Conservation (phyloP, 2,797 vertebrate genomes). For the Somateria mollissima region DNA sequence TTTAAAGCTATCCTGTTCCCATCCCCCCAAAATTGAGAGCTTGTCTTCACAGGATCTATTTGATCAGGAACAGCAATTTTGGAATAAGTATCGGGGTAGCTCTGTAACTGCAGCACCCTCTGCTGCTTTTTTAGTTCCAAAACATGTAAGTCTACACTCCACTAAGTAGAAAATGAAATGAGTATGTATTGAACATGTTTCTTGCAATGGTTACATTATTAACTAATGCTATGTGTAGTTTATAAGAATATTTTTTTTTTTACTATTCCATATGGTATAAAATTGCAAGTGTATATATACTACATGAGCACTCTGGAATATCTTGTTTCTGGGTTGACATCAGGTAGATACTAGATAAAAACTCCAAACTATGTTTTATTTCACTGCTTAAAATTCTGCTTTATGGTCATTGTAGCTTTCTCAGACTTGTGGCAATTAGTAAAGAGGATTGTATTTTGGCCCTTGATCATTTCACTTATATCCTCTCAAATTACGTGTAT, state of each 20-base stretch:
- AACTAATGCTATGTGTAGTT: not conserved
- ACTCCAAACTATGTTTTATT: not conserved
- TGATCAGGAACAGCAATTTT: not conserved
- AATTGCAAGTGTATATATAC: not conserved
- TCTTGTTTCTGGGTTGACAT: not conserved
- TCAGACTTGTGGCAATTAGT: not conserved
- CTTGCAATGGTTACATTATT: not conserved
- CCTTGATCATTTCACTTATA: not conserved
- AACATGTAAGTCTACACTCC: not conserved
- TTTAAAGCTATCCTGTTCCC: not conserved
- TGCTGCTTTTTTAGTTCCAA: conserved; percentile 73
- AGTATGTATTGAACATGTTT: not conserved
- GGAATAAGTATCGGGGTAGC: not conserved
- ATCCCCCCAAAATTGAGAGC: not conserved
- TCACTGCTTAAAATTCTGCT: not conserved
- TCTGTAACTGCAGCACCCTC: conserved; percentile 79
- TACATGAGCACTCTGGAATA: not conserved
- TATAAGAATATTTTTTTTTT: not conserved
- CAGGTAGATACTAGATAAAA: not conserved
- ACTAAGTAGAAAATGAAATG: not conserved
- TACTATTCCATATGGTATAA: not conserved
- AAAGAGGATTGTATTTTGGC: not conserved
- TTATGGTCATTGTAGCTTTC: not conserved
- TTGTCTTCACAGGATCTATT: not conserved
- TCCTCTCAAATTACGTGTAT: too few relatives aligned